phyloP scores from a whole-genome alignment of 23 tunicate species.

The Clavelina lepadiformis region DNA sequence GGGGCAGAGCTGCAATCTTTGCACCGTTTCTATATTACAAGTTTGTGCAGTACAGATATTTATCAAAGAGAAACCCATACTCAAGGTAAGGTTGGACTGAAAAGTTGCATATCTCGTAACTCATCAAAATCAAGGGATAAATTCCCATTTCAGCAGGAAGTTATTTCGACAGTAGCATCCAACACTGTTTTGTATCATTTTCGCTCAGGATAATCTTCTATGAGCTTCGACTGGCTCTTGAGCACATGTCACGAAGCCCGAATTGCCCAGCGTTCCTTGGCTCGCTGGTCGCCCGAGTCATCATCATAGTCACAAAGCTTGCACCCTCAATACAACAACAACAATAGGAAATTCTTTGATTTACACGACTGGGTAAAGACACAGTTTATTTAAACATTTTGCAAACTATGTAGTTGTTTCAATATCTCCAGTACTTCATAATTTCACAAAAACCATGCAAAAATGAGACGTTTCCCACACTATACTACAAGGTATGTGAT shows the following conservation, averaged over 20 bases:
- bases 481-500: too few species aligned
- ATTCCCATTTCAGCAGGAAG: not conserved
- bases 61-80: slow-evolving; percentile 82
- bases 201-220: slow-evolving; percentile 53
- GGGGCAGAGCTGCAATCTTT: slow-evolving; percentile 53
- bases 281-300: slow-evolving; percentile 10
- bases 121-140: too few species aligned
- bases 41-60: slow-evolving; percentile 69
- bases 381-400: too few species aligned
- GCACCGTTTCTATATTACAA: slow-evolving; percentile 85
- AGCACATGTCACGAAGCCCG: slow-evolving; percentile 26
- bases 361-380: too few species aligned
- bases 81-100: slow-evolving; percentile 55
- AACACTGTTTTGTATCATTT: not conserved
- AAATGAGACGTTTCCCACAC: too few species aligned
- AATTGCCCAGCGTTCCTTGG: slow-evolving; percentile 44
- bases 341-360: too few species aligned
- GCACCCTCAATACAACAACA: too few species aligned
- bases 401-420: too few species aligned
- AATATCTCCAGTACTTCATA: too few species aligned
- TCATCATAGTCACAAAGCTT: slow-evolving; percentile 2
- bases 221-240: slow-evolving; percentile 51
- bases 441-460: too few species aligned
- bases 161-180: not conserved
- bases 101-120: too few species aligned